Evolutionary conservation across 2,888 invertebrate genomes (phyloP).

Genomic region (Drosophila anomalata): DNA sequence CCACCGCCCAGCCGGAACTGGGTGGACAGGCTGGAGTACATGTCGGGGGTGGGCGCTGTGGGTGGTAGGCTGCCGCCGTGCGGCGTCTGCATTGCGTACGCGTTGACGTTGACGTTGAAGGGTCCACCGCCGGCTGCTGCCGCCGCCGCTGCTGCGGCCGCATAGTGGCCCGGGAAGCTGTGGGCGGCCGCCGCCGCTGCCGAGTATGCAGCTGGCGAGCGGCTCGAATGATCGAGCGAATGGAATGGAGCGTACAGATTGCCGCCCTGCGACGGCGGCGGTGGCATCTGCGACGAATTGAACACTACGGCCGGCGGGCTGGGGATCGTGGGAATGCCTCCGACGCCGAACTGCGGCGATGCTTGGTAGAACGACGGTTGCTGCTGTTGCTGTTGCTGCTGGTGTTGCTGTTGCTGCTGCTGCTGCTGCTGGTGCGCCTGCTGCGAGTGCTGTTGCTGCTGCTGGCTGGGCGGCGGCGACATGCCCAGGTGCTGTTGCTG

Average conservation of each 20-base stretch:
- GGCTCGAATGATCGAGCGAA: slow-evolving; percentile 87
- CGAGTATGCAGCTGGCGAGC: slow-evolving; percentile 92
- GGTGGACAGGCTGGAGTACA: slow-evolving; percentile 87
- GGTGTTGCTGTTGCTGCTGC: slow-evolving; percentile 84
- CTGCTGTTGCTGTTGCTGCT: slow-evolving; percentile 84
- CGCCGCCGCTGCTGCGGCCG: slow-evolving; percentile 76
- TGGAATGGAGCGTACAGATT: slow-evolving; percentile 93
- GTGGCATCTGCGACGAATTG: slow-evolving; percentile 90
- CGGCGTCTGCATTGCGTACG: slow-evolving; percentile 87
- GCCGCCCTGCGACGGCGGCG: slow-evolving; percentile 87
- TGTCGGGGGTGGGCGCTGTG: slow-evolving; percentile 88
- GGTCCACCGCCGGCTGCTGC: slow-evolving; percentile 85
- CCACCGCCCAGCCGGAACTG: slow-evolving; percentile 88
- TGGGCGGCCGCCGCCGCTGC: slow-evolving; percentile 86
- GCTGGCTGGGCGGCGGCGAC: slow-evolving; percentile 85
- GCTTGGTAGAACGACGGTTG: slow-evolving; percentile 87
- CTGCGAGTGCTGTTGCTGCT: slow-evolving; percentile 87
- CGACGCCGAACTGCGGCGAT: slow-evolving; percentile 89
- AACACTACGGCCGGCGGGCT: slow-evolving; percentile 91
- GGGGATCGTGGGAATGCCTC: slow-evolving; percentile 92
- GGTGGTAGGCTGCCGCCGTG: slow-evolving; percentile 84
- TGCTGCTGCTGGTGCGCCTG: slow-evolving; percentile 83
- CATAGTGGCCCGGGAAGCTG: slow-evolving; percentile 86
- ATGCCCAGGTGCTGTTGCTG: slow-evolving; percentile 84
- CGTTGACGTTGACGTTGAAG: slow-evolving; percentile 83